Evolutionary conservation across 1,140 invertebrate genomes (phyloP), one percentile per base, ranked within the genome.

Genomic region (Pollicipes pollicipes): DNA sequence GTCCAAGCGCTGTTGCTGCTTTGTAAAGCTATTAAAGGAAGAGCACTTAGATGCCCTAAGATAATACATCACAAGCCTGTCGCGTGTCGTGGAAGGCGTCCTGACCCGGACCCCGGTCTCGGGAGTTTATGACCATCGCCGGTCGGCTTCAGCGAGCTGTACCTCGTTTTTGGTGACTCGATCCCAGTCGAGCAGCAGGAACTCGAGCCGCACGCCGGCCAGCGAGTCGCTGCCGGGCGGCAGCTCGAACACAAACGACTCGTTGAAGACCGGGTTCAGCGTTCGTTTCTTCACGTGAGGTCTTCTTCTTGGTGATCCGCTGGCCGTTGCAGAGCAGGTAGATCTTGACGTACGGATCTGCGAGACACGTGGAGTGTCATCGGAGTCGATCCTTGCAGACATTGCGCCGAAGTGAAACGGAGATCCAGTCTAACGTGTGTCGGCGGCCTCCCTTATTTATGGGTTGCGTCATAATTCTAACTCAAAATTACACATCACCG

Each of bases 281-380:
- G 96, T 98, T 37, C 94, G 86, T 79, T 97, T 98, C 84, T 98
- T 98, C 30, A 98, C 94, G 78, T 97, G 95, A 0, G n/a, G 97
- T 99, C 83, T 98, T 98, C 85, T 98, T 98, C 83, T 98, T 99
- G 66, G 93, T 91, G 74, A 99, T 93, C 72, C 95, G 86, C 79
- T 98, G 94, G n/a, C 91, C 91, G 80, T 98, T 96, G 80, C 91
- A 94, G 13, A 97, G 83, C 74, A 99, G 83, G 81, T 98, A 98
- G 77, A 99, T 94, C 80, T 99, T 99, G 4, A 98, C 95, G 75
- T 87, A 87, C 3, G 86, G 84, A 80, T 87, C 96, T 82, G 81
- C 69, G 80, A 76, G 2, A 28, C 66, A 35, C n/a, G 29, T 58
- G 26, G 27, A n/a, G 35, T 4, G 27, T 26, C 45, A 45, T n/a